Evolutionary conservation across 2,888 invertebrate species (phyloP).

Genomic region (Apodemia hepburni): DNA sequence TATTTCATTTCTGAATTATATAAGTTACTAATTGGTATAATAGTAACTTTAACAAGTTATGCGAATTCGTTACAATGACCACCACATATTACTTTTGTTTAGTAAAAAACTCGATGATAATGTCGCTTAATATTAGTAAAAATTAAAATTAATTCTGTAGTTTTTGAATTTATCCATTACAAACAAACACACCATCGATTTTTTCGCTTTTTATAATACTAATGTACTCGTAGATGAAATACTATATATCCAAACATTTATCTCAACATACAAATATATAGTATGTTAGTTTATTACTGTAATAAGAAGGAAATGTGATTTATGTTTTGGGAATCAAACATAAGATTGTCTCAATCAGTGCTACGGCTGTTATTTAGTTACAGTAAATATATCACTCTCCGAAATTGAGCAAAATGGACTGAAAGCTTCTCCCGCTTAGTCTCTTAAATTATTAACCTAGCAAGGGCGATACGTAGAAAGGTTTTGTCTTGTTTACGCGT

Average conservation of each 20-base stretch:
- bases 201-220: too few relatives aligned
- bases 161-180: not conserved
- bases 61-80: too few relatives aligned
- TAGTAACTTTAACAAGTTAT: too few relatives aligned
- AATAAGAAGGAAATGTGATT: not conserved
- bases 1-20: too few relatives aligned
- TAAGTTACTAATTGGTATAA: too few relatives aligned
- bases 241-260: too few relatives aligned
- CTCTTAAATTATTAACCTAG: slow-evolving; percentile 76
- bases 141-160: not conserved
- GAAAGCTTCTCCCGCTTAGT: slow-evolving; percentile 62
- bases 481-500: slow-evolving; percentile 77
- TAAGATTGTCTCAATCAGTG: not conserved
- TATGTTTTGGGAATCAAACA: not conserved
- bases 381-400: slow-evolving; percentile 8
- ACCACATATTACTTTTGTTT: too few relatives aligned
- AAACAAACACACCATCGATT: not conserved
- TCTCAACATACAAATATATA: too few relatives aligned
- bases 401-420: slow-evolving; percentile 49
- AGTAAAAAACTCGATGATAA: too few relatives aligned
- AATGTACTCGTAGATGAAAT: too few relatives aligned
- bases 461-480: slow-evolving; percentile 73
- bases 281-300: too few relatives aligned
- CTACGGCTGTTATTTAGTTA: not conserved
- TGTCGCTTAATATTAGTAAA: too few relatives aligned